Conservation (phyloP, 2,888 invertebrate genomes). For the Allolobophora icterica region DNA sequence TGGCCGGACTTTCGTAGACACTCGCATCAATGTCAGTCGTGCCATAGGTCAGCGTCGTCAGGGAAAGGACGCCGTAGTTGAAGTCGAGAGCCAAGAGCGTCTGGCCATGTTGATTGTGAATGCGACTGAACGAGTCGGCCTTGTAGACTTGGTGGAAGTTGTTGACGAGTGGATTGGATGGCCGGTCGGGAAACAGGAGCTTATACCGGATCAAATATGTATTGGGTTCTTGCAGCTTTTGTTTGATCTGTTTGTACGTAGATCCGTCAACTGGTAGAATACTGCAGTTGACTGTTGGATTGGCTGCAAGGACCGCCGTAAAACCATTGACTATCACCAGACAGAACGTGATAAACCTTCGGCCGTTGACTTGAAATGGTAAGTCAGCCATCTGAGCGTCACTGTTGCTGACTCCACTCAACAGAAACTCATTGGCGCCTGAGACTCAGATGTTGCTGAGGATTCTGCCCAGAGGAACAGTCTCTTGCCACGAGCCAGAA, state of each 20-base stretch:
- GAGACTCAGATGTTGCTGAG: too few species aligned
- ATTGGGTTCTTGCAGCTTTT: slow-evolving; percentile 31
- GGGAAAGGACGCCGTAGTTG: slow-evolving; percentile 61
- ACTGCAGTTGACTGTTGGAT: background rate
- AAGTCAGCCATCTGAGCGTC: too few species aligned
- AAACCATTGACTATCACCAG: too few species aligned
- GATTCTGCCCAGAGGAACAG: too few species aligned
- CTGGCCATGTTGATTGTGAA: slow-evolving; percentile 57
- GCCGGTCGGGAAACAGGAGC: slow-evolving; percentile 43
- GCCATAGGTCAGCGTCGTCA: slow-evolving; percentile 60
- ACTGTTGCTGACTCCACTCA: too few species aligned
- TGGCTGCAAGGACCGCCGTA: too few species aligned
- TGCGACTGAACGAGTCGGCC: slow-evolving; percentile 47
- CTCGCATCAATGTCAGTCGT: slow-evolving; percentile 48
- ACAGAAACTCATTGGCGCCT: too few species aligned
- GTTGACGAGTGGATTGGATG: slow-evolving; percentile 42
- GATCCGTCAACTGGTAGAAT: background rate
- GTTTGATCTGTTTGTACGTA: background rate
- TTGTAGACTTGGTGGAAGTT: slow-evolving; percentile 39
- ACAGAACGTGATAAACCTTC: too few species aligned
- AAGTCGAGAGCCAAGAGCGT: slow-evolving; percentile 61
- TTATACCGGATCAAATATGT: slow-evolving; percentile 46
- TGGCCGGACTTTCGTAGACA: too few species aligned
- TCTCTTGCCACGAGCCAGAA: too few species aligned
- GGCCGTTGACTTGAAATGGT: too few species aligned